Conservation (phyloP, 2,113 vertebrate genomes). For the Stomatorhinus ivindoensis region DNA sequence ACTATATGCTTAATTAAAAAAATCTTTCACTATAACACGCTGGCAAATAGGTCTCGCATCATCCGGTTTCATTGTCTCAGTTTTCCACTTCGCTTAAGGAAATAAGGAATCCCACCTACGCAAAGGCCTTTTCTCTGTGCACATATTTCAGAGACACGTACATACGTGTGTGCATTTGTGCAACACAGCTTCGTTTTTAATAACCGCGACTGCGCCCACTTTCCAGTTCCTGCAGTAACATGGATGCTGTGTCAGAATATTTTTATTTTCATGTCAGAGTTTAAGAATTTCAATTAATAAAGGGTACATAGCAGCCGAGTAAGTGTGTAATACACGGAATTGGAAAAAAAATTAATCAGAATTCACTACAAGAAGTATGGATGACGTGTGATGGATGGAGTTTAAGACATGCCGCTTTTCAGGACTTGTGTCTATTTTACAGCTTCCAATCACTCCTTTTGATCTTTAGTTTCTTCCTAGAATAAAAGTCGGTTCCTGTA, state of each 20-base stretch:
- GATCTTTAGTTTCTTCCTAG: background rate
- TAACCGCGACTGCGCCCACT: constrained; percentile 31
- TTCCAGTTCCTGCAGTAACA: constrained; percentile 26
- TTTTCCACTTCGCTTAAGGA: constrained; percentile 18
- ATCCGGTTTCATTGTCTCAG: constrained; percentile 6
- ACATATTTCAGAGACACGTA: constrained; percentile 28
- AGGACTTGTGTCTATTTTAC: background rate
- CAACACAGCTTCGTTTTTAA: constrained; percentile 16
- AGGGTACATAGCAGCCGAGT: constrained; percentile 29
- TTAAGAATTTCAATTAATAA: constrained; percentile 7
- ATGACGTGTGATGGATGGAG: background rate
- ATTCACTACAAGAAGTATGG: background rate
- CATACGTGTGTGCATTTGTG: constrained; percentile 21
- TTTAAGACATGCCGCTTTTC: background rate
- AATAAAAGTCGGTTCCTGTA: background rate
- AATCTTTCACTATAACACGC: background rate
- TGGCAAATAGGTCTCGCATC: constrained; percentile 7
- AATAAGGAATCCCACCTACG: constrained; percentile 34
- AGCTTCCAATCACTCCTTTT: background rate
- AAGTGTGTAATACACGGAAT: constrained; percentile 38
- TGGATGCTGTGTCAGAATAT: constrained; percentile 28
- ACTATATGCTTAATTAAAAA: background rate
- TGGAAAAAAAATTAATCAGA: background rate
- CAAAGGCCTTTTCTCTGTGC: constrained; percentile 12
- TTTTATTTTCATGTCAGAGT: constrained; percentile 14